Base-by-base conservation (phyloP, 2,113 vertebrate genomes). In the Zosterops pallidus region DNA sequence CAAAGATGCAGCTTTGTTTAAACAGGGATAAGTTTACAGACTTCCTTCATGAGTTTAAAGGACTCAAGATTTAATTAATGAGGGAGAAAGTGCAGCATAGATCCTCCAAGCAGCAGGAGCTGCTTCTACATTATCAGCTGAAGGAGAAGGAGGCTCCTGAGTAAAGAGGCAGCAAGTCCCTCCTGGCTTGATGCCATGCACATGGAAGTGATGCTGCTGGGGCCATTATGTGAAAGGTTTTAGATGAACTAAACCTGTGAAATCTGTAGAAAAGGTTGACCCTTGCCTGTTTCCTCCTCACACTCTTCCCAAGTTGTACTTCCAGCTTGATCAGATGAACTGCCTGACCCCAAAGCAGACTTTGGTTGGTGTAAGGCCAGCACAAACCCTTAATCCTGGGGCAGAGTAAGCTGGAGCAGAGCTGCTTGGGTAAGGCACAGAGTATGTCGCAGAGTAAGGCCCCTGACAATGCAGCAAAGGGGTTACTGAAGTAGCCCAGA, bases 171-270 rank as follows among this genome's bases (percentile, higher is more conserved):
- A 81, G 17, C 15, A 6, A 31, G 29, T 55, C 9, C 12, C 6
- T 49, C 56, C 50, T 59, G 28, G 4, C 31, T 25, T 1, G 2
- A 37, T 52, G 42, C 83, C 9, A 6, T 0, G 9, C 50, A 57
- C 13, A 28, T 0, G 0, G 20, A 6, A 57, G 11, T 35, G 29
- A n/a, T 0, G 0, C 7, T 42, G 8, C 24, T 17, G 14, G 49
- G 14, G 12, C 22, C 1, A 1, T 35, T 72, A 55, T 53, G 14
- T 15, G 16, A 29, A 4, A 15, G 14, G 14, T 49, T 65, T 57
- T 33, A 56, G 25, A 56, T 14, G 13, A 74, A 41, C 7, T 64
- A 64, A 82, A 78, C 4, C 46, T 1, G 0, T 6, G 11, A 22
- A 22, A 31, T 33, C 56, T 21, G 7, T 11, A 59, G 21, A 42